phyloP scores from a whole-genome alignment of 2,797 vertebrate genomes.

The Phrynocephalus vlangalii region DNA sequence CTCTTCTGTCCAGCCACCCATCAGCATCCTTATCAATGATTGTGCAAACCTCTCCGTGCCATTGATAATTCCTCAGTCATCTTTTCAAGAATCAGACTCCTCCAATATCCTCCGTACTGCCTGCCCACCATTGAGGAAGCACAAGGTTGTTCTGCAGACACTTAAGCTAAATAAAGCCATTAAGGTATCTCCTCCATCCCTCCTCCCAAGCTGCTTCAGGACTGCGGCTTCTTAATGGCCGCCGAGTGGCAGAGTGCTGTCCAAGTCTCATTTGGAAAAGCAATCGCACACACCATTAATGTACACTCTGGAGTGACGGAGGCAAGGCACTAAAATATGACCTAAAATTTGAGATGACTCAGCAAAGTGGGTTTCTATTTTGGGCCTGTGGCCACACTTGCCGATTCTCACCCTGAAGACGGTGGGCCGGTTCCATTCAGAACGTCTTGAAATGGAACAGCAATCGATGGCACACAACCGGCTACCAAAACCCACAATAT shows the following conservation, averaged over 20 bases:
- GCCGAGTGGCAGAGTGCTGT: conserved; percentile 59
- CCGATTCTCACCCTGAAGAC: conserved; percentile 9
- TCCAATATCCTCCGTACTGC: conserved; percentile 68
- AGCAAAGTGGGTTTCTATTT: conserved; percentile 60
- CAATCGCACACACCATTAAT: conserved; percentile 66
- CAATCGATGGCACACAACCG: conserved; percentile 3
- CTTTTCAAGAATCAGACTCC: conserved; percentile 71
- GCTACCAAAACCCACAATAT: conserved; percentile 11
- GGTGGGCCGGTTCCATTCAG: conserved; percentile 1
- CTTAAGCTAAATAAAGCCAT: conserved; percentile 69
- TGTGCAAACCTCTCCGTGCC: conserved; percentile 34
- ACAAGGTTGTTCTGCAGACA: conserved; percentile 44
- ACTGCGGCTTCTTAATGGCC: conserved; percentile 65
- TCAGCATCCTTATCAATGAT: conserved; percentile 28
- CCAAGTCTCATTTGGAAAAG: conserved; percentile 72
- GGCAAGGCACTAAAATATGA: conserved; percentile 58
- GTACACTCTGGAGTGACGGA: conserved; percentile 64
- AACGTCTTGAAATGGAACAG: conserved; percentile 45
- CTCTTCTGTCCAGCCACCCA: conserved; percentile 53
- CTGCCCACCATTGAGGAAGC: conserved; percentile 70
- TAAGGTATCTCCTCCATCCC: conserved; percentile 59
- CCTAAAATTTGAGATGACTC: conserved; percentile 70
- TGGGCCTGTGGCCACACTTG: conserved; percentile 46
- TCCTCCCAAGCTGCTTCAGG: conserved; percentile 56
- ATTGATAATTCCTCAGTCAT: conserved; percentile 67